A percentile compares a stretch with the other conserved stretches of the same genome.
Evolutionary conservation across 2,888 invertebrate genomes (phyloP).

Genomic region (Punctoribates punctum): DNA sequence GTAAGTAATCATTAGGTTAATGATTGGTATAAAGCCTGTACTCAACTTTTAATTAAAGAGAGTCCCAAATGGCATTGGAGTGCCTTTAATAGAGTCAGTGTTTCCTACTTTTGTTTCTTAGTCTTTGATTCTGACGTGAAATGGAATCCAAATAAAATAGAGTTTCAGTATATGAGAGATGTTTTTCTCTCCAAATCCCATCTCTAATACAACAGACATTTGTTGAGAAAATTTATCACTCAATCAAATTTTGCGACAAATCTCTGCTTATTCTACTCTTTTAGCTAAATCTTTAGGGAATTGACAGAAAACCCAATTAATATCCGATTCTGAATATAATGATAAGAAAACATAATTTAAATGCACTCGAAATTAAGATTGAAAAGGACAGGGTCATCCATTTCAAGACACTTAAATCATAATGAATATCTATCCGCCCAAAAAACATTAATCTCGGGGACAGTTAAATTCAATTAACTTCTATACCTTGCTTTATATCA

Average conservation of each 20-base stretch:
- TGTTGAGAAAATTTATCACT: background rate
- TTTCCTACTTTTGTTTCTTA: background rate
- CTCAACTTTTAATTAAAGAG: slow-evolving; percentile 23
- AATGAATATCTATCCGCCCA: no score
- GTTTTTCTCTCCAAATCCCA: background rate
- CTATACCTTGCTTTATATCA: no score
- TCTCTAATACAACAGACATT: background rate
- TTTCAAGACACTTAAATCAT: no score
- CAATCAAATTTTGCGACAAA: slow-evolving; percentile 2
- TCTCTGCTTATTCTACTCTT: background rate
- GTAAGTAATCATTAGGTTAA: background rate
- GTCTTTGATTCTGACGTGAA: background rate
- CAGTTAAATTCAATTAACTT: no score
- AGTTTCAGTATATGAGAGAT: background rate
- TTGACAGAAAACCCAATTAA: background rate
- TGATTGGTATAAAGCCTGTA: slow-evolving; percentile 9
- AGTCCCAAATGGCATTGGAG: background rate
- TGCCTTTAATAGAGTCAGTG: background rate
- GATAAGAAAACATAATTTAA: no score
- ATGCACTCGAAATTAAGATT: no score
- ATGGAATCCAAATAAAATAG: background rate
- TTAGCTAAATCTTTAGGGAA: background rate
- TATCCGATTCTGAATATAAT: background rate
- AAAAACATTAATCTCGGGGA: no score
- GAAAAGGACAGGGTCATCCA: no score